Conservation (phyloP, 2,797 vertebrate species). For the Botia kubotai region DNA sequence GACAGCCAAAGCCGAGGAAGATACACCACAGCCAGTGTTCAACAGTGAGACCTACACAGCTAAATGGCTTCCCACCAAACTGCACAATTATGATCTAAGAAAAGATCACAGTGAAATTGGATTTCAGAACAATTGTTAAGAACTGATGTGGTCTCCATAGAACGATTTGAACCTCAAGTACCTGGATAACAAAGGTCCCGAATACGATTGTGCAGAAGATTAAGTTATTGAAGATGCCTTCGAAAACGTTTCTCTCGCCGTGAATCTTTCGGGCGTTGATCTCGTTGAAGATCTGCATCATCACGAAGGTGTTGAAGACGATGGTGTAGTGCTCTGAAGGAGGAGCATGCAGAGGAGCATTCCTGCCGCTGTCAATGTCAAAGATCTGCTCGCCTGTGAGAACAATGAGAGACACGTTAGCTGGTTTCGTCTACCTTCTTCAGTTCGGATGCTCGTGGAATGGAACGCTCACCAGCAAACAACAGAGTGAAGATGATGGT, state of each 20-base stretch:
- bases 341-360: conserved; percentile 90
- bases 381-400: conserved; percentile 89
- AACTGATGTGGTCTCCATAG: background rate
- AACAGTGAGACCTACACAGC: conserved; percentile 85
- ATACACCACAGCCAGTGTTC: conserved; percentile 98
- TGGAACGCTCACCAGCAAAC: conserved; percentile 84
- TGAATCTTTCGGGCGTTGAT: conserved; percentile 97
- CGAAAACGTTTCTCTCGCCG: conserved; percentile 95
- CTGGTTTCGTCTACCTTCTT: background rate
- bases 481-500: conserved; percentile 92
- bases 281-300: conserved; percentile 99
- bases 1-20: conserved; percentile 91
- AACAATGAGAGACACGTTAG: background rate
- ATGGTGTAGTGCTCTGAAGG: conserved; percentile 97
- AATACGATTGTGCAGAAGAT: conserved; percentile 94
- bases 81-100: conserved; percentile 91
- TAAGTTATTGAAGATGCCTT: conserved; percentile 91
- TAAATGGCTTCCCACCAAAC: conserved; percentile 95
- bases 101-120: background rate
- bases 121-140: background rate
- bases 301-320: conserved; percentile 97
- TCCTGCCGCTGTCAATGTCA: conserved; percentile 90
- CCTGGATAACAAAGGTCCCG: conserved; percentile 91
- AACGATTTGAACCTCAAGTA: conserved; percentile 62
- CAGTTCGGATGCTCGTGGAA: background rate